A percentile compares a stretch with the other conserved stretches of the same genome.
Conservation (phyloP, 2,888 invertebrate species). For the Scaptomyza reducta region DNA sequence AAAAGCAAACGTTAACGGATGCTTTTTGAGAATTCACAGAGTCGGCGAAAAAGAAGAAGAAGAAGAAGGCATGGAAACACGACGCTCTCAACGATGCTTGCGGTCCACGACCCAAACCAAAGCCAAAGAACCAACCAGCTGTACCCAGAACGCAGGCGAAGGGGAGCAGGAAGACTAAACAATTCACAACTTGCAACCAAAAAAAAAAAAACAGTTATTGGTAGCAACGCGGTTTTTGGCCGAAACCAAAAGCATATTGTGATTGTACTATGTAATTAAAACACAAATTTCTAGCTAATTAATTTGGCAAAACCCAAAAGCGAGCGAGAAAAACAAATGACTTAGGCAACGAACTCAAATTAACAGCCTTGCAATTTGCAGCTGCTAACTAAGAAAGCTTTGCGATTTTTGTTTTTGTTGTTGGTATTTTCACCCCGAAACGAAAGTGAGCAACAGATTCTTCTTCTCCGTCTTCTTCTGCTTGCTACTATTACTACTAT, state of each 20-base stretch:
- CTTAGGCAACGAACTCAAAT: constrained; percentile 58
- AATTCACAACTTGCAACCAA: constrained; percentile 52
- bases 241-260: constrained; percentile 24
- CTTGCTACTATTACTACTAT: neutral
- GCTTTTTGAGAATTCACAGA: constrained; percentile 74
- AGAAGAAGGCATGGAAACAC: constrained; percentile 34
- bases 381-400: constrained; percentile 61
- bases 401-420: neutral
- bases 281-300: constrained; percentile 48
- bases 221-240: constrained; percentile 27
- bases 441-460: constrained; percentile 64
- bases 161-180: constrained; percentile 16
- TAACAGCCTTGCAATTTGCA: constrained; percentile 47
- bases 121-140: constrained; percentile 23
- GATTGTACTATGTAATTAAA: constrained; percentile 59
- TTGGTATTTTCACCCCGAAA: constrained; percentile 58
- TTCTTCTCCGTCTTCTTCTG: constrained; percentile 2
- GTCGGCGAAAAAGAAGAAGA: constrained; percentile 14
- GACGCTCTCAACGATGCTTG: constrained; percentile 35
- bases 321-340: constrained; percentile 53
- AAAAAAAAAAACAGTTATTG: constrained; percentile 40
- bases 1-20: constrained; percentile 66
- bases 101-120: constrained; percentile 51
- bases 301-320: constrained; percentile 17
- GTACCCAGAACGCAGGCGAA: constrained; percentile 9